Percentiles rank a stretch among this genome's conserved stretches.
Conservation (phyloP, 2,888 invertebrate genomes). For the Stratiomys singularior region DNA sequence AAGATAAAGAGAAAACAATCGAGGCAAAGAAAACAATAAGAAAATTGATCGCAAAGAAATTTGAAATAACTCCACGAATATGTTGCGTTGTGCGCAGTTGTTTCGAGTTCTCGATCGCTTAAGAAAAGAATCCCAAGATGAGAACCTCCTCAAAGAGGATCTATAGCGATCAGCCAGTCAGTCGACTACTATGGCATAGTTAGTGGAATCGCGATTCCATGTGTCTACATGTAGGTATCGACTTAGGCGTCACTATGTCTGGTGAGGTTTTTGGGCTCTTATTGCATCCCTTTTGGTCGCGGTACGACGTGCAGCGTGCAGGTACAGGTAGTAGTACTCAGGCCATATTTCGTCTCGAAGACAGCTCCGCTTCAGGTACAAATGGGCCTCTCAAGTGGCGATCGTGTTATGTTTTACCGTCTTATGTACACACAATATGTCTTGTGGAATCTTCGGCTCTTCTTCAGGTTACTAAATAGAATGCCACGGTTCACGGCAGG, state of each 20-base stretch:
- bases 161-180: not conserved
- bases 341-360: constrained; percentile 22
- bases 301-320: not conserved
- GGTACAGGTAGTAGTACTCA: constrained; percentile 4
- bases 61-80: not conserved
- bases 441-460: constrained; percentile 18
- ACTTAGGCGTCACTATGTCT: constrained; percentile 49
- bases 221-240: not conserved
- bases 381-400: constrained; percentile 41
- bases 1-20: constrained; percentile 23
- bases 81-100: not conserved
- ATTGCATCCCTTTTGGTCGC: constrained; percentile 44
- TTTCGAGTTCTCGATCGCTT: not conserved
- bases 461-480: constrained; percentile 17
- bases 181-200: not conserved
- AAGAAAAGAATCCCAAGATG: constrained; percentile 8
- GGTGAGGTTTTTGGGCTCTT: constrained; percentile 50
- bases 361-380: constrained; percentile 22
- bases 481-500: not conserved
- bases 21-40: constrained; percentile 19
- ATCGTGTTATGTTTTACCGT: constrained; percentile 38
- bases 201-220: not conserved
- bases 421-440: constrained; percentile 28
- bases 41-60: constrained; percentile 20
- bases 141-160: not conserved